Percentiles rank a stretch among this genome's conserved stretches.
These are phyloP conservation scores for Nebria brevicollis DNA, from an alignment of 2,888 invertebrate genomes.

Conservation along the genomic window DNA sequence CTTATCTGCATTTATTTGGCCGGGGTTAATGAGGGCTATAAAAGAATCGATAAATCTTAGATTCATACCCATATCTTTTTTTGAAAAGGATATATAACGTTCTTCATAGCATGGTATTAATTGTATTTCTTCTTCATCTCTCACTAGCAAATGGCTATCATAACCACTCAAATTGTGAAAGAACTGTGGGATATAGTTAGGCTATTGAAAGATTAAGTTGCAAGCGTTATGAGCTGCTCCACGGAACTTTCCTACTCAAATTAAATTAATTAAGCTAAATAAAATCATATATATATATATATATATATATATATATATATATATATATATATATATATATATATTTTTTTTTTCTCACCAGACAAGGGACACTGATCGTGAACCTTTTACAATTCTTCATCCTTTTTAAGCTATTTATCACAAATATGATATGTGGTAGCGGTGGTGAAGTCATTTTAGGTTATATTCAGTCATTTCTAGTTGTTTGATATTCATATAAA, in stretches of 20 bases:
- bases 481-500: constrained; percentile 23
- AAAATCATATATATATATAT: neutral
- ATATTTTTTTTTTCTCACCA: constrained; percentile 47
- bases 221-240: constrained; percentile 48
- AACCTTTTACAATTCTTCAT: constrained; percentile 14
- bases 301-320: too few species aligned
- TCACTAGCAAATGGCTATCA: constrained; percentile 52
- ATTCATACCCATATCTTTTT: too few species aligned
- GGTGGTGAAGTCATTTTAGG: constrained; percentile 15
- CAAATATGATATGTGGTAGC: constrained; percentile 43
- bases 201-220: constrained; percentile 48
- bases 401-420: neutral
- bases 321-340: too few species aligned
- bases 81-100: too few species aligned
- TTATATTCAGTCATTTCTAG: constrained; percentile 12
- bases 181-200: constrained; percentile 48
- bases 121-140: constrained; percentile 7
- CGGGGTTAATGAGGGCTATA: too few species aligned
- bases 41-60: too few species aligned
- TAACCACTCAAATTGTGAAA: constrained; percentile 52
- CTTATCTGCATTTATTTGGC: too few species aligned
- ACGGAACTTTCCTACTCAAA: constrained; percentile 30
- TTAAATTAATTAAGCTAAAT: neutral
- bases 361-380: constrained; percentile 48
- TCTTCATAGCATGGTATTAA: too few species aligned